These are phyloP conservation scores for Paraplagusia blochii DNA, from an alignment of 2,113 vertebrate genomes.

Conservation along the genomic window DNA sequence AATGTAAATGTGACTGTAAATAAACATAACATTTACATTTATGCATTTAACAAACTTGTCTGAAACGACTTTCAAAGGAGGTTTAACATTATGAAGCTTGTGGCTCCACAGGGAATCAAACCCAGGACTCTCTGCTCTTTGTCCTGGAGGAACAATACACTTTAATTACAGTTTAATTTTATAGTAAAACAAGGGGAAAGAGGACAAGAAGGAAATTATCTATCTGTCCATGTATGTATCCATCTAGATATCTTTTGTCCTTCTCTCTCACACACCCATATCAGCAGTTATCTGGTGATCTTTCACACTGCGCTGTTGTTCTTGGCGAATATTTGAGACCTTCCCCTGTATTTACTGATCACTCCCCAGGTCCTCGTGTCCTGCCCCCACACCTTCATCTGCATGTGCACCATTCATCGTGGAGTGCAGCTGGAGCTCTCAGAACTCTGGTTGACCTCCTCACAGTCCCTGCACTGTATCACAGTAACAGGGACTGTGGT, in stretches of 20 bases:
- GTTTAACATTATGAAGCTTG: no score
- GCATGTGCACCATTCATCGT: conserved; percentile 60
- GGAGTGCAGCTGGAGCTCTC: conserved; percentile 65
- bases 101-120: no score
- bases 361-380: conserved; percentile 43
- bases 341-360: conserved; percentile 44
- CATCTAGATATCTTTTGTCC: conserved; percentile 12
- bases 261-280: conserved; percentile 7
- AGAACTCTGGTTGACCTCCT: conserved; percentile 68
- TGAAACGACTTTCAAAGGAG: no score
- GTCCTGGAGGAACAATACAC: no score
- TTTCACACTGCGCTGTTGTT: conserved; percentile 57
- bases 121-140: no score
- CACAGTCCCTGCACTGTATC: conserved; percentile 19
- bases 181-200: no score
- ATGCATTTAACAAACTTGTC: no score
- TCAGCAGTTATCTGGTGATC: conserved; percentile 35
- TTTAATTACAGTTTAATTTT: no score
- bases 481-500: conserved; percentile 47
- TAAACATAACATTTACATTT: no score
- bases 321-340: conserved; percentile 52
- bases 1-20: no score
- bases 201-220: not conserved
- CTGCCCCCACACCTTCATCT: conserved; percentile 57
- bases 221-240: conserved; percentile 6